A percentile compares a stretch with the other conserved stretches of the same genome.
These are phyloP conservation scores for Synergus gifuensis DNA, from an alignment of 2,888 invertebrate species.

Conservation along the genomic window DNA sequence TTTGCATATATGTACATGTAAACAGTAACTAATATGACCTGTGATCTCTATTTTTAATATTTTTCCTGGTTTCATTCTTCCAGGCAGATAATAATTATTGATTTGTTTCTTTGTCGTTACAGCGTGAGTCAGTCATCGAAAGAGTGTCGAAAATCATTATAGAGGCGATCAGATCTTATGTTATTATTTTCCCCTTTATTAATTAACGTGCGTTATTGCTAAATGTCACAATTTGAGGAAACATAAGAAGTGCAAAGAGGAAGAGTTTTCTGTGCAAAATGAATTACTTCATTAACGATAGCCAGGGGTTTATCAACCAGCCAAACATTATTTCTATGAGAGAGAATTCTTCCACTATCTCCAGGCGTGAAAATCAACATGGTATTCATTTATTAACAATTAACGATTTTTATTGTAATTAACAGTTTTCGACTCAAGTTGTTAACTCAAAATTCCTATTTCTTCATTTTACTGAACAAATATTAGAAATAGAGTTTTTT, in stretches of 20 bases:
- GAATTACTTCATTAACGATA: slow-evolving; percentile 59
- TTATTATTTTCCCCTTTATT: not conserved
- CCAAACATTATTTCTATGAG: slow-evolving; percentile 63
- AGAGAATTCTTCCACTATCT: slow-evolving; percentile 54
- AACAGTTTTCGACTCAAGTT: no score
- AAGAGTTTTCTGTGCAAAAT: slow-evolving; percentile 49
- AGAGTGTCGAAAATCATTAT: not conserved
- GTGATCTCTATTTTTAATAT: not conserved
- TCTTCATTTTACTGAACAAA: not conserved
- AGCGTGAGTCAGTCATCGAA: not conserved
- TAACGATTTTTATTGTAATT: no score
- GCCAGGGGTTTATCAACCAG: slow-evolving; percentile 62
- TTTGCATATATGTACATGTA: not conserved
- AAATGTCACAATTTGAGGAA: not conserved
- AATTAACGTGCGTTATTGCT: not conserved
- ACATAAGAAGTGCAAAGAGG: not conserved
- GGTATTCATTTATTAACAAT: slow-evolving; percentile 49
- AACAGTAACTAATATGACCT: slow-evolving; percentile 5
- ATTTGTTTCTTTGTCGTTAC: not conserved
- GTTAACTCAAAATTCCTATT: no score
- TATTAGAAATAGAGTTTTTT: no score
- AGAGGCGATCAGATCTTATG: not conserved
- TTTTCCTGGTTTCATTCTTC: not conserved
- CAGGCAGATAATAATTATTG: slow-evolving; percentile 3
- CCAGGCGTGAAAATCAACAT: slow-evolving; percentile 49